phyloP scores from a whole-genome alignment of 2,888 invertebrate genomes.

The Cheilosia scutellata region DNA sequence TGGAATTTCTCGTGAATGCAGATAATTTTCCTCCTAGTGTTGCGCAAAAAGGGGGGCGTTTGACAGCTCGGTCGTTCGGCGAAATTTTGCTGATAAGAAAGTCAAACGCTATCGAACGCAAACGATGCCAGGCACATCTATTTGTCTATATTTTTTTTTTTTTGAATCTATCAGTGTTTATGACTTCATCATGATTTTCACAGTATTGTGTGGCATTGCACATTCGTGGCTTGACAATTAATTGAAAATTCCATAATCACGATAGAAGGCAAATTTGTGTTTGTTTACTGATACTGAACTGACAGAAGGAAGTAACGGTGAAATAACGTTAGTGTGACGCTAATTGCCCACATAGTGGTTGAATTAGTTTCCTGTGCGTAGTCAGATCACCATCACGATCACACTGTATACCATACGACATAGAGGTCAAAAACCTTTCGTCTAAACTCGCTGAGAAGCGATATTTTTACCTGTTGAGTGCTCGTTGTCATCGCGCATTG shows the following conservation, averaged over 20 bases:
- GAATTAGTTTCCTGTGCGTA: slow-evolving; percentile 49
- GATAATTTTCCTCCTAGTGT: too few relatives aligned
- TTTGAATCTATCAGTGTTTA: background rate
- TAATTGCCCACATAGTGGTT: slow-evolving; percentile 61
- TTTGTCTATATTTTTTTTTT: background rate
- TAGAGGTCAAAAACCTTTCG: slow-evolving; percentile 54
- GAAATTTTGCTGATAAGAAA: slow-evolving; percentile 33
- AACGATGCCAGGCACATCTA: slow-evolving; percentile 4
- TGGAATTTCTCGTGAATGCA: too few relatives aligned
- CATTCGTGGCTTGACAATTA: slow-evolving; percentile 49
- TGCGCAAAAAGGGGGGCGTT: background rate
- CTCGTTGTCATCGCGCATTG: slow-evolving; percentile 11
- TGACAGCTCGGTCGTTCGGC: slow-evolving; percentile 32
- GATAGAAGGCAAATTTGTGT: slow-evolving; percentile 40
- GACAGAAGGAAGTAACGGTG: slow-evolving; percentile 44
- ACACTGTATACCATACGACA: slow-evolving; percentile 29
- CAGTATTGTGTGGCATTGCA: slow-evolving; percentile 17
- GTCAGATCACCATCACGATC: slow-evolving; percentile 21
- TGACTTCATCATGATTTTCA: slow-evolving; percentile 10
- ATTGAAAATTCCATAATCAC: slow-evolving; percentile 42
- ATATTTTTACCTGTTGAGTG: slow-evolving; percentile 26
- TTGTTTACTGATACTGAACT: too few relatives aligned
- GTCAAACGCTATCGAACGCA: slow-evolving; percentile 54
- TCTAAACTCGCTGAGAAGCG: background rate
- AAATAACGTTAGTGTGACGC: slow-evolving; percentile 52